These are phyloP conservation scores for Matsumyia berberina DNA, from an alignment of 2,888 invertebrate species.

Conservation along the genomic window DNA sequence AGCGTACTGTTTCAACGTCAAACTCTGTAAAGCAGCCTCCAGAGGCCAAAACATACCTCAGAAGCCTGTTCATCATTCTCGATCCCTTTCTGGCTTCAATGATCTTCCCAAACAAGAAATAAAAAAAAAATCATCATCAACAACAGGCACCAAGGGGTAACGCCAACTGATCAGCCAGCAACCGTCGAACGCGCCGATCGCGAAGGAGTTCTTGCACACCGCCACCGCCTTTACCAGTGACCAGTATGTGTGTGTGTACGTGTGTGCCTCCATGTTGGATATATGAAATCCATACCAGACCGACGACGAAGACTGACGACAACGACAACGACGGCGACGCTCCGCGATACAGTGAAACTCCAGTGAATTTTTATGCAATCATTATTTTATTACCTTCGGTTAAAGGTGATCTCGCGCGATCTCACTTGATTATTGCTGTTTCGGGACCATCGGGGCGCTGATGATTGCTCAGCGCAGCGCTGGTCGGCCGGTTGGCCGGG, in stretches of 20 bases:
- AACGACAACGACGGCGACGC: conserved; percentile 27
- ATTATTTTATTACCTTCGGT: conserved; percentile 76
- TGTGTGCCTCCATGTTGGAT: conserved; percentile 16
- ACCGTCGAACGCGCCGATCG: conserved; percentile 43
- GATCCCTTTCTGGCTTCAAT: conserved; percentile 61
- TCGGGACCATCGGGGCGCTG: conserved; percentile 74
- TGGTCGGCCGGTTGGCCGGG: conserved; percentile 14
- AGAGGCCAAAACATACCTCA: conserved; percentile 28
- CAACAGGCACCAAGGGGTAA: conserved; percentile 37
- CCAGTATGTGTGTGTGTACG: background rate
- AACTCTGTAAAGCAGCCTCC: background rate
- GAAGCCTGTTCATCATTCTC: conserved; percentile 65
- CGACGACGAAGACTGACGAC: conserved; percentile 58
- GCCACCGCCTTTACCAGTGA: conserved; percentile 61
- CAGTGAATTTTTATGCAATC: conserved; percentile 76
- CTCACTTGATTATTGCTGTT: conserved; percentile 76
- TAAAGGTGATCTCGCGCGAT: conserved; percentile 76
- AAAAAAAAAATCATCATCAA: conserved; percentile 8
- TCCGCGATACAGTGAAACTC: conserved; percentile 65
- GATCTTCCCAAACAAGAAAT: conserved; percentile 22
- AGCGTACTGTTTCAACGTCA: conserved; percentile 37
- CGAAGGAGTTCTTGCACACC: conserved; percentile 44
- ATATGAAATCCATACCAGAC: conserved; percentile 65
- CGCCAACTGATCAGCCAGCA: conserved; percentile 51
- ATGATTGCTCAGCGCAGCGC: conserved; percentile 70